Conservation (phyloP, 1,140 invertebrate species). For the Himalopsyche phryganea region DNA sequence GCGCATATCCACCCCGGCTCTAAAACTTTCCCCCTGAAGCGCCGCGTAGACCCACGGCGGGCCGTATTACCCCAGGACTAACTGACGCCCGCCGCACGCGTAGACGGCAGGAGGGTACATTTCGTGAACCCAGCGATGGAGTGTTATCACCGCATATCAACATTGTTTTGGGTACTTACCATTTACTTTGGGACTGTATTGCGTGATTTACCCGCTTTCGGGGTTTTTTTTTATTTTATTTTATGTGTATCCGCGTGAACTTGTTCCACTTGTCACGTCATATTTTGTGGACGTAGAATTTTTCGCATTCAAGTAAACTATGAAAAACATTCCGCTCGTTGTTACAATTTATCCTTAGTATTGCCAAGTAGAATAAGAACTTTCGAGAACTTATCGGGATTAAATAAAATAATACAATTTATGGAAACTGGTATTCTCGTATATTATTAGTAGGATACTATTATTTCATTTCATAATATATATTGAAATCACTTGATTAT, state of each 20-base stretch:
- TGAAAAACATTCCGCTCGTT: too few relatives aligned
- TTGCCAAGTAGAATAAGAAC: too few relatives aligned
- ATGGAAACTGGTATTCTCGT: too few relatives aligned
- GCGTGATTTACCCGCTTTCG: not conserved
- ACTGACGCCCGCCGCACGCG: not conserved
- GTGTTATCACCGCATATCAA: slow-evolving; percentile 1
- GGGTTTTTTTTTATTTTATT: not conserved
- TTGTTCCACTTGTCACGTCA: not conserved
- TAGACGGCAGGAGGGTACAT: not conserved
- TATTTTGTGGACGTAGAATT: not conserved
- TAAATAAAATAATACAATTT: too few relatives aligned
- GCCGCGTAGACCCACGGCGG: not conserved
- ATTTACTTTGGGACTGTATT: not conserved
- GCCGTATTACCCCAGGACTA: slow-evolving; percentile 15
- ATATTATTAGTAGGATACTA: too few relatives aligned
- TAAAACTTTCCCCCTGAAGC: not conserved
- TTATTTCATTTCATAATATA: too few relatives aligned
- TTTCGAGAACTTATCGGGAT: too few relatives aligned
- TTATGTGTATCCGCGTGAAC: not conserved
- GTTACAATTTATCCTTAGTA: too few relatives aligned
- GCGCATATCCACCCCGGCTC: not conserved
- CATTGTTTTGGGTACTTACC: not conserved
- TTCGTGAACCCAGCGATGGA: slow-evolving; percentile 1
- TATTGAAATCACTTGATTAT: too few relatives aligned
- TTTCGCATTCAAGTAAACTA: too few relatives aligned